These are phyloP conservation scores for Hozukius guyotensis DNA, from an alignment of 2,797 vertebrate species.

Conservation along the genomic window DNA sequence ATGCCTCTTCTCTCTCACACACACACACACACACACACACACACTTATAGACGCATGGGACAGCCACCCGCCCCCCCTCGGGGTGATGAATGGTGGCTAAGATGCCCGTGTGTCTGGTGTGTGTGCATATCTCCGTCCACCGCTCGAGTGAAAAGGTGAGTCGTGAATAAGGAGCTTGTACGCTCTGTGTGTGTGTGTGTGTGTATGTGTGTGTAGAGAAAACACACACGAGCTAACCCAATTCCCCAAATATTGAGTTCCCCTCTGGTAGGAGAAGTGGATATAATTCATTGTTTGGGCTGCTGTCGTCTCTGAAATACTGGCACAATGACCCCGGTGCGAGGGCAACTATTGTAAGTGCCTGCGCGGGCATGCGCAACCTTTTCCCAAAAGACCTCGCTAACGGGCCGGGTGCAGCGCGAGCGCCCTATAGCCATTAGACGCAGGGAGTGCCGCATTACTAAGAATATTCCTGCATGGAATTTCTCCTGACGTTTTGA, in stretches of 20 bases:
- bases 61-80: constrained; percentile 82
- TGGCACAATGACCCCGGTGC: constrained; percentile 69
- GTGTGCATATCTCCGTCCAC: constrained; percentile 51
- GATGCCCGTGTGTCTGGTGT: constrained; percentile 78
- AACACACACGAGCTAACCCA: constrained; percentile 48
- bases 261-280: constrained; percentile 34
- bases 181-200: not conserved
- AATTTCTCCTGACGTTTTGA: constrained; percentile 90
- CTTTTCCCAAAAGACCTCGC: constrained; percentile 62
- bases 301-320: constrained; percentile 56
- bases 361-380: constrained; percentile 1
- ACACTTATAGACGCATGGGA: constrained; percentile 64
- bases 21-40: constrained; percentile 75
- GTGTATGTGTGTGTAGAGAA: not conserved
- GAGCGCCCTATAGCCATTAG: constrained; percentile 32
- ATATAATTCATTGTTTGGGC: constrained; percentile 67
- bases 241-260: constrained; percentile 72
- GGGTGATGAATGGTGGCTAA: constrained; percentile 93
- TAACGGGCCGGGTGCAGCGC: constrained; percentile 36
- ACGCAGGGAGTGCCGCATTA: constrained; percentile 79
- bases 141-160: constrained; percentile 64
- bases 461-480: constrained; percentile 85
- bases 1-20: constrained; percentile 48
- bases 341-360: constrained; percentile 49
- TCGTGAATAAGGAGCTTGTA: constrained; percentile 64